Evolutionary conservation across 2,888 invertebrate genomes (phyloP), one percentile per base, ranked within the genome.

Genomic region (Apodemia mormo): DNA sequence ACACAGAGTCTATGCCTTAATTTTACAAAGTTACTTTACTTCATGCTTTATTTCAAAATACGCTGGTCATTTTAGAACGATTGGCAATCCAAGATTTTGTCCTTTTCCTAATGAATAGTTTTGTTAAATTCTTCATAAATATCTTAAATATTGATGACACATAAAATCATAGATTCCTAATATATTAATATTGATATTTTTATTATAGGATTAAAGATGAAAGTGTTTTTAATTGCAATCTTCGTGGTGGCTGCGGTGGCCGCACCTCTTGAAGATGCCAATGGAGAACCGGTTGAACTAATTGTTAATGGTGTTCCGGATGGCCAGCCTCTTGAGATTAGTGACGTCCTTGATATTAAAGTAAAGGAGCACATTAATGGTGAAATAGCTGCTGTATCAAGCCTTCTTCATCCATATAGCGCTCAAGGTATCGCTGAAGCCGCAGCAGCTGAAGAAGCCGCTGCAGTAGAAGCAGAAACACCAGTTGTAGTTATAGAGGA

Each of bases 241-340:
- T 84, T 89, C 70, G 82, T 88, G 73, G 87, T 82, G 67, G 81
- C 78, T 4, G 88, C 85, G 29, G 72, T 82, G 43, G 85, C 87
- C 30, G 77, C 78, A 6, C 89, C 91, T 0, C 80, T 82, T 10
- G n/a, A 71, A 7, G 81, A 83, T 4, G 83, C 80, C 4, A 78
- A 78, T 49, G 75, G 70, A 10, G 83, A 82, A 0, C 79, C 83
- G n/a, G 85, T 89, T 2, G 86, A 89, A 67, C 75, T 89, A 64
- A 80, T 86, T 40, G 84, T 90, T 14, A 87, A 89, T 65, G 88
- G 88, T 10, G 78, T 87, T 0, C 77, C 84, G 0, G 84, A 87
- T 14, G 89, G 87, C 2, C 75, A 84, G 8, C 73, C 89, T 30
- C 72, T 90, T 43, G 88, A 88, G 8, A 74, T 87, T 33, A 81